Conservation (phyloP, 2,888 invertebrate genomes). For the Euphydryas editha region DNA sequence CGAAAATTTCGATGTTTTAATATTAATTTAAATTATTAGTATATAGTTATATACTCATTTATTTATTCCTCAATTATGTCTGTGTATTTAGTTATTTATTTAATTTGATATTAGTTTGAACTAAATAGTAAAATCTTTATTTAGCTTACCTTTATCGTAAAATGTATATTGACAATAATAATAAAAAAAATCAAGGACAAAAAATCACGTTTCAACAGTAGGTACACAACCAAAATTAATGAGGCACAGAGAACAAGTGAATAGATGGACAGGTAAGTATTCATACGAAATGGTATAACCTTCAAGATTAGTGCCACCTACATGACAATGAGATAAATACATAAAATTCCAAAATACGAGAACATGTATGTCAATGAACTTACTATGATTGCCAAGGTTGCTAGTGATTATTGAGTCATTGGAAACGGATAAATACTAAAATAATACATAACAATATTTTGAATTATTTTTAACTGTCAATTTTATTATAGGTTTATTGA, state of each 20-base stretch:
- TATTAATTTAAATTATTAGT: no score
- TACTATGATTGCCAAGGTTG: constrained; percentile 59
- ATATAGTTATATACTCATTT: no score
- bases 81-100: background rate
- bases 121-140: no score
- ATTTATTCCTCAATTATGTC: no score
- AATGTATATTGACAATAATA: background rate
- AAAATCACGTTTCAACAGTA: background rate
- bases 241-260: constrained; percentile 41
- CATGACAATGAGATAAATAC: constrained; percentile 54
- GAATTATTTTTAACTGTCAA: no score
- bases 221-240: constrained; percentile 40
- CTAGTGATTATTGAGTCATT: constrained; percentile 23
- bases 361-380: constrained; percentile 60
- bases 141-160: background rate
- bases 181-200: background rate
- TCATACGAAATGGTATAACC: constrained; percentile 58
- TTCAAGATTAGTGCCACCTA: constrained; percentile 71
- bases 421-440: background rate
- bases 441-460: background rate
- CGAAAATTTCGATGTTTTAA: no score
- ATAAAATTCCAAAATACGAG: constrained; percentile 52
- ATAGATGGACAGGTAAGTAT: constrained; percentile 43
- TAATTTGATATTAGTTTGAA: background rate
- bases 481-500: no score